phyloP scores from a whole-genome alignment of 2,888 invertebrate genomes.

The Odontocerum albicorne region DNA sequence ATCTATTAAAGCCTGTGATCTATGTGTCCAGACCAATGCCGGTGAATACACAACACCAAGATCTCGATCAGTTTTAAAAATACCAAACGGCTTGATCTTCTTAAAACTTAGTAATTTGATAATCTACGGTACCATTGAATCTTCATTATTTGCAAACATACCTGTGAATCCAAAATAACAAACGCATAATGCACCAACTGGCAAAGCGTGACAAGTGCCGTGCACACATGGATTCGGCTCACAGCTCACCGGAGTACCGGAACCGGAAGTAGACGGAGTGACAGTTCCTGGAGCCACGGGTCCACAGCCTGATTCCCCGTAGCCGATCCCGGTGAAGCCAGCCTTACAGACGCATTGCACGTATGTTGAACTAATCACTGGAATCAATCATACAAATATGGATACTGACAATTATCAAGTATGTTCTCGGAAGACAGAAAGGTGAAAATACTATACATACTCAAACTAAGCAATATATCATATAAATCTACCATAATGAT shows the following conservation, averaged over 20 bases:
- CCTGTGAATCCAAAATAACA: constrained; percentile 65
- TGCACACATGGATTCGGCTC: constrained; percentile 58
- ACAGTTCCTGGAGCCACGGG: constrained; percentile 29
- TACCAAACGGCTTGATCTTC: too few relatives aligned
- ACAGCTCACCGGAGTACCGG: constrained; percentile 49
- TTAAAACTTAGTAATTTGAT: too few relatives aligned
- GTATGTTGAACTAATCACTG: constrained; percentile 54
- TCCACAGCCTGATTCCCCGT: constrained; percentile 77
- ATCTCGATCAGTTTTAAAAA: too few relatives aligned
- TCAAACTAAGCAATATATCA: too few relatives aligned
- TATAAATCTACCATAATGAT: too few relatives aligned
- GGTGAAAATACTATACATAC: not conserved
- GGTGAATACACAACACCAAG: too few relatives aligned
- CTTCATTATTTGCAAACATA: constrained; percentile 23
- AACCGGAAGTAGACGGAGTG: constrained; percentile 20
- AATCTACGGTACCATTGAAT: too few relatives aligned
- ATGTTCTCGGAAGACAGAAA: too few relatives aligned
- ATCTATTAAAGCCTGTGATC: too few relatives aligned
- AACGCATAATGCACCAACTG: constrained; percentile 55
- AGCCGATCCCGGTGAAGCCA: constrained; percentile 78
- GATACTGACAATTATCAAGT: too few relatives aligned
- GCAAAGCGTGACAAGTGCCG: constrained; percentile 59
- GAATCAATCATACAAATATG: too few relatives aligned
- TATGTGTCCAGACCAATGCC: too few relatives aligned
- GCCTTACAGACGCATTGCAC: constrained; percentile 76